phyloP scores from a whole-genome alignment of 1,140 invertebrate species.

The Hyles euphorbiae region DNA sequence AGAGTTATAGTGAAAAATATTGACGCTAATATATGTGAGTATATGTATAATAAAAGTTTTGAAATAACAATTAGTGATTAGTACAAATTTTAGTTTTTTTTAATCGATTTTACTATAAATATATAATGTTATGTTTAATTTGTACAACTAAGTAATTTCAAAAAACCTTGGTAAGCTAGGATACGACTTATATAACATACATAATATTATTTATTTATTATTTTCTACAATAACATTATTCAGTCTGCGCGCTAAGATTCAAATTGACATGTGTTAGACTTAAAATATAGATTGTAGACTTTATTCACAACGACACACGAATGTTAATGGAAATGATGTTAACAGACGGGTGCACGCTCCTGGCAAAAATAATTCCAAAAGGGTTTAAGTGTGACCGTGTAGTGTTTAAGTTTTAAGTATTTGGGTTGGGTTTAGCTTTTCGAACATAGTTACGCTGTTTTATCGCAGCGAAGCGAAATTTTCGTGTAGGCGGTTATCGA shows the following conservation, averaged over 20 bases:
- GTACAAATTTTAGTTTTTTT: too few species aligned
- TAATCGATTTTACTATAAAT: too few species aligned
- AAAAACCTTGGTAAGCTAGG: too few species aligned
- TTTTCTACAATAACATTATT: too few species aligned
- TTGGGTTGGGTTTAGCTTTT: not conserved
- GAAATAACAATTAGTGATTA: too few species aligned
- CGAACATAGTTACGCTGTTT: slow-evolving; percentile 31
- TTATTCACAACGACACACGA: slow-evolving; percentile 17
- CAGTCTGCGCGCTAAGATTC: not conserved
- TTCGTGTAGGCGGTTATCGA: slow-evolving; percentile 64
- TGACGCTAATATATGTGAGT: too few species aligned
- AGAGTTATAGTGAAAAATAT: too few species aligned
- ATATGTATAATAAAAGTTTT: too few species aligned
- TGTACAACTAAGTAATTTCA: slow-evolving; percentile 1
- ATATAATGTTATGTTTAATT: not conserved
- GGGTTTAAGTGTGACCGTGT: not conserved
- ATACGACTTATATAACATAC: too few species aligned
- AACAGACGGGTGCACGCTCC: slow-evolving; percentile 11
- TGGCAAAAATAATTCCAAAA: not conserved
- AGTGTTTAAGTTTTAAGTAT: not conserved
- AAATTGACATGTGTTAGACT: slow-evolving; percentile 7
- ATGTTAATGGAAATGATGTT: slow-evolving; percentile 15
- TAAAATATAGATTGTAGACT: slow-evolving; percentile 7
- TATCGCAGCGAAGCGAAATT: slow-evolving; percentile 16
- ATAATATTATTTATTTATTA: too few species aligned